These are phyloP conservation scores for Drosophila melanosoma DNA, from an alignment of 2,888 invertebrate species.

Conservation along the genomic window DNA sequence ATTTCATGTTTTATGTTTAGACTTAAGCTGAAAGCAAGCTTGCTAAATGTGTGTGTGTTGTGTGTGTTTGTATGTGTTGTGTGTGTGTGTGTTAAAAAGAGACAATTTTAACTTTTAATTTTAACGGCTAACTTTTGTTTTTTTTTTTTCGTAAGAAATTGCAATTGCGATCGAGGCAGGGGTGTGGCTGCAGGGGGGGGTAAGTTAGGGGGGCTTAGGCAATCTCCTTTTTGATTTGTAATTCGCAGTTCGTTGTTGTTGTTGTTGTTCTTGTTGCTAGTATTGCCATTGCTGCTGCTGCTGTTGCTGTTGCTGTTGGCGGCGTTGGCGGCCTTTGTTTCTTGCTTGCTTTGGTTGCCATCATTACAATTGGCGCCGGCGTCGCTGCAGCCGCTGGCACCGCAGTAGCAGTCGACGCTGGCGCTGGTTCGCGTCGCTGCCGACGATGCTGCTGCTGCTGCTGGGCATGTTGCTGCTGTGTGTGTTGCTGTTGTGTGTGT, in stretches of 20 bases:
- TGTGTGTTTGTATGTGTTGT: not conserved
- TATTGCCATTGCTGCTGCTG: conserved; percentile 16
- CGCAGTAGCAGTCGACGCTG: conserved; percentile 25
- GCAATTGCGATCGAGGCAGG: conserved; percentile 39
- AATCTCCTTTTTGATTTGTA: conserved; percentile 82
- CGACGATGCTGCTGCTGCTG: conserved; percentile 36
- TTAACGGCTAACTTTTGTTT: conserved; percentile 32
- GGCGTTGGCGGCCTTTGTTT: conserved; percentile 77
- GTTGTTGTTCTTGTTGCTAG: conserved; percentile 28
- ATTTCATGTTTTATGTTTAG: conserved; percentile 3
- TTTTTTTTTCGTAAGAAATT: conserved; percentile 21
- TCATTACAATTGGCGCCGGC: conserved; percentile 43
- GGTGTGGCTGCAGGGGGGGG: not conserved
- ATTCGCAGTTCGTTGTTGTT: conserved; percentile 81
- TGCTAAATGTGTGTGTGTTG: conserved; percentile 28
- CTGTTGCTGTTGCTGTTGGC: conserved; percentile 38
- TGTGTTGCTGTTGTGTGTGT: conserved; percentile 34
- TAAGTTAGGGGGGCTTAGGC: conserved; percentile 50
- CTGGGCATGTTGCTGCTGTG: conserved; percentile 29
- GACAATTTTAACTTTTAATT: conserved; percentile 44
- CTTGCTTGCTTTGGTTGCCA: conserved; percentile 82
- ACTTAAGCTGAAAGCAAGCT: conserved; percentile 16
- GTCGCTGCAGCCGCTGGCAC: conserved; percentile 7
- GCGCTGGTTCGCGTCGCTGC: conserved; percentile 29
- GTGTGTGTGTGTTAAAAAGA: conserved; percentile 54